Base-by-base conservation (phyloP, 2,888 invertebrate genomes). In the Trypoxylon attenuatum region DNA sequence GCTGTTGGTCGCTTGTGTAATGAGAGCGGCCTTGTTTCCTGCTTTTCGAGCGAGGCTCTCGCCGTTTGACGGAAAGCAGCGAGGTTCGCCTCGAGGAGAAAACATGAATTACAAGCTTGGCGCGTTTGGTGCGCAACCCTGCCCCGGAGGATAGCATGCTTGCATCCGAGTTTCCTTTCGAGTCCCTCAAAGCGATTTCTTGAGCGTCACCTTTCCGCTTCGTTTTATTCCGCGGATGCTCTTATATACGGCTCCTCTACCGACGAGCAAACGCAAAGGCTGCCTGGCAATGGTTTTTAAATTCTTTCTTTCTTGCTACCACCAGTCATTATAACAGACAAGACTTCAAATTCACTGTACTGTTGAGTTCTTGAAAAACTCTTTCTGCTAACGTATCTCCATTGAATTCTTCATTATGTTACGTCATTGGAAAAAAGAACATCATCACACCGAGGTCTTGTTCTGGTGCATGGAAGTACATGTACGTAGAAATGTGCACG, bases 1-100 rank as follows among this genome's bases (percentile, higher is more conserved):
- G n/a, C n/a, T n/a, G n/a, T n/a, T n/a, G n/a, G n/a, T n/a, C n/a
- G n/a, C n/a, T 41, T 63, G 58, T 71, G 69, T 75, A 75, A 75
- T 67, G 72, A 75, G 74, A 67, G 71, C 60, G 68, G 59, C 59
- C 63, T 60, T 55, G 74, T 68, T 61, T 29, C 3, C 23, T 29
- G 22, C 42, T 43, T 51, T 46, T 25, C n/a, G 10, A 23, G 51
- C 38, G 60, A 50, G 51, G 29, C 53, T 27, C 38, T 57, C 60
- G 56, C 23, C 19, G 46, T 43, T 60, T 13, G 18, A 51, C 29
- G 51, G 25, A 19, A 56, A 52, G 19, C n/a, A 42, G 45, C 49
- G 19, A 25, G 49, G 21, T 27, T n/a, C 25, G 27, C 29, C 41
- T 29, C 5, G 29, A 51, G 39, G 22, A 39, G 33, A 27, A 49